phyloP scores from a whole-genome alignment of 2,797 vertebrate genomes.

The Enteromius viviparus region DNA sequence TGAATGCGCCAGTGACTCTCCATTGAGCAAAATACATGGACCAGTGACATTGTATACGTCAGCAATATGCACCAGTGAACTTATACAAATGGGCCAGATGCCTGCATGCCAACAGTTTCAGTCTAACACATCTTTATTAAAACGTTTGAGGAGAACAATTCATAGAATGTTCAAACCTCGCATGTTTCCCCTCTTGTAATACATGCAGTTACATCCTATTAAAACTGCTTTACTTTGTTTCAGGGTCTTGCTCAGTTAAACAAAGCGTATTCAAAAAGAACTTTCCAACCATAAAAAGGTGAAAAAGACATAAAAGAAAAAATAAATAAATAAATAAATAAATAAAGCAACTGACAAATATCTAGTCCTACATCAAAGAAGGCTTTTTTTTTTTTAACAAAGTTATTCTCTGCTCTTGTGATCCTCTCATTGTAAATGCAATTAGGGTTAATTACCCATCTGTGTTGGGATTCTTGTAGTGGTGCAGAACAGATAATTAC shows the following conservation, averaged over 20 bases:
- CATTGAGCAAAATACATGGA: slow-evolving; percentile 60
- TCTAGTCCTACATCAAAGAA: slow-evolving; percentile 61
- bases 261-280: slow-evolving; percentile 20
- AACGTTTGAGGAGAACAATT: slow-evolving; percentile 4
- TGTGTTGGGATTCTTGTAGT: slow-evolving; percentile 76
- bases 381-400: slow-evolving; percentile 55
- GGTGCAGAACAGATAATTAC: slow-evolving; percentile 78
- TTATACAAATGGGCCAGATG: slow-evolving; percentile 53
- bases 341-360: slow-evolving; percentile 53
- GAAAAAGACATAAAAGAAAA: slow-evolving; percentile 29
- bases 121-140: slow-evolving; percentile 57
- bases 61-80: slow-evolving; percentile 60
- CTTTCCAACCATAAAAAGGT: slow-evolving; percentile 57
- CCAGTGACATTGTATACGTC: slow-evolving; percentile 52
- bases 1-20: slow-evolving; percentile 57
- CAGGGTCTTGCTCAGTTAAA: slow-evolving; percentile 30
- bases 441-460: slow-evolving; percentile 79
- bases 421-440: slow-evolving; percentile 65
- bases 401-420: slow-evolving; percentile 49
- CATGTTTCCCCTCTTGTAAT: slow-evolving; percentile 11
- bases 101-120: slow-evolving; percentile 46
- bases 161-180: neutral
- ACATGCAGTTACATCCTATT: slow-evolving; percentile 47
- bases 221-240: slow-evolving; percentile 57
- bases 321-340: slow-evolving; percentile 45